Evolutionary conservation across 1,140 invertebrate species (phyloP).

Genomic region (Panagrolaimus sp.): DNA sequence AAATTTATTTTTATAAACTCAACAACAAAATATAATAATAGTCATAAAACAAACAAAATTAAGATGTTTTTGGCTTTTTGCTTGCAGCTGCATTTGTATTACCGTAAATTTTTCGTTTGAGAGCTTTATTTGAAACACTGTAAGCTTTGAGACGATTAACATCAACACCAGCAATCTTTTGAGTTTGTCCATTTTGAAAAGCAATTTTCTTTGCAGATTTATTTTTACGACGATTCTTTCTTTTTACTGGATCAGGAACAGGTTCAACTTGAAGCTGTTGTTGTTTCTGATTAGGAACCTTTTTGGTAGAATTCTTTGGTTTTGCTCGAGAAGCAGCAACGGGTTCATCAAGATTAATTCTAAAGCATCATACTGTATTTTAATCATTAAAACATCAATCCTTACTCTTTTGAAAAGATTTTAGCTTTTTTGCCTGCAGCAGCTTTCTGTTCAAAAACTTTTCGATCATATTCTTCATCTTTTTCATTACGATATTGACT

Average conservation of each 20-base stretch:
- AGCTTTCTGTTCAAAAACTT: constrained; percentile 70
- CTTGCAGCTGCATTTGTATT: neutral
- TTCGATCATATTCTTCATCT: constrained; percentile 74
- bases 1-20: constrained; percentile 6
- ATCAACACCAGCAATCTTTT: neutral
- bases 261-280: neutral
- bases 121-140: constrained; percentile 1
- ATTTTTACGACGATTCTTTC: neutral
- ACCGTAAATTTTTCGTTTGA: neutral
- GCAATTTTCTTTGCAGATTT: neutral
- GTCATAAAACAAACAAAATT: neutral
- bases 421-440: constrained; percentile 73
- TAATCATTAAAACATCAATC: constrained; percentile 3
- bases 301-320: neutral
- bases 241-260: neutral
- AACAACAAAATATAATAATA: constrained; percentile 8
- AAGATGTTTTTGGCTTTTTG: neutral
- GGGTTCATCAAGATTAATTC: neutral
- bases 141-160: constrained; percentile 11
- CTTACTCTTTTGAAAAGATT: constrained; percentile 63
- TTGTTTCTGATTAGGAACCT: neutral
- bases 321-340: neutral
- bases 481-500: constrained; percentile 70
- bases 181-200: neutral
- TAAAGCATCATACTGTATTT: constrained; percentile 1